Evolutionary conservation across 2,888 invertebrate species (phyloP), one percentile per base, ranked within the genome.

Genomic region (Leptopilina myrica): DNA sequence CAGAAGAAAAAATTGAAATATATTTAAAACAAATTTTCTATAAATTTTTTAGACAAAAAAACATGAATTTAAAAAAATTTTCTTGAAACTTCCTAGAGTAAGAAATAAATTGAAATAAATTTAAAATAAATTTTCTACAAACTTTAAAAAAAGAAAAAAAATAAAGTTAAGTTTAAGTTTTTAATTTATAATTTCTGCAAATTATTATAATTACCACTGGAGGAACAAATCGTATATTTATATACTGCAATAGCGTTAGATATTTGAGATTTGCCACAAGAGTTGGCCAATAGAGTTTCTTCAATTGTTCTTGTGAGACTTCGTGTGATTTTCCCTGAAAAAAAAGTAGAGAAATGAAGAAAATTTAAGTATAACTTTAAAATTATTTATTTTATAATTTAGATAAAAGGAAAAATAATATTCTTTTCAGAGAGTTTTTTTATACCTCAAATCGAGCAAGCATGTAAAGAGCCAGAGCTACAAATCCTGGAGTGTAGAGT

Each of bases 191-290:
- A 0, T 20, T 62, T 12, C 2, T n/a, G n/a, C 40, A 40, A 65
- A 65, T 33, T 65, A n/a, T 65, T 79, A 62, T 65, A 78, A 66
- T 94, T 92, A 96, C 96, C 95, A 96, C 94, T 79, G 96, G 95
- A 26, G 97, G 97, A 6, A 97, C 94, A 86, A 95, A 94, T 82
- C 94, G 94, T 83, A 96, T 92, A 89, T 97, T 97, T 26, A 97
- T 92, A 80, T 95, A 93, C 85, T 96, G 96, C 87, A 96, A 93
- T 9, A 96, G 82, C 0, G 96, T 96, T 64, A 97, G 91, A 92
- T 95, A 96, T 89, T 95, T 95, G 95, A 96, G 95, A 90, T 96
- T 97, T 2, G 95, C 94, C 82, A 93, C 92, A 49, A 97, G 90
- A 26, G 96, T 92, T 0, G 94, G 94, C 92, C 93, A 93, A 88